Evolutionary conservation across 53 echinoderm and acorn worm species (phyloP), one percentile per base, ranked within the genome.

Genomic region (Paracentrotus lividus): DNA sequence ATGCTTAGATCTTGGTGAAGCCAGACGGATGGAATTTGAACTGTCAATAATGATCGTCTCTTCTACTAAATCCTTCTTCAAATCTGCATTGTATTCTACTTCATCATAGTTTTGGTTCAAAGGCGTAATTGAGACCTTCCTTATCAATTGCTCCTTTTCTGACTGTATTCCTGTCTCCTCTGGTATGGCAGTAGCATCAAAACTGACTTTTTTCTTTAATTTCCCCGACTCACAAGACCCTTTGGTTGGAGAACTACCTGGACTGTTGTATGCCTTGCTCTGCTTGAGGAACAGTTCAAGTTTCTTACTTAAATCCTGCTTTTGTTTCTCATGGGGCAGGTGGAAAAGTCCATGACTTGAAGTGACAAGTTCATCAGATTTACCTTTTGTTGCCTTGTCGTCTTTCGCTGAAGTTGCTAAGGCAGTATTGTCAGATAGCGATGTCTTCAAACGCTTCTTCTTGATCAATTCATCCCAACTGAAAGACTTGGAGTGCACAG

Each of bases 241-340:
- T 52, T 92, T 92, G 24, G 38, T 78, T 52, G 92, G 92, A n/a
- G 92, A 92, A 15, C 44, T 77, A 4, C 92, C 92, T 21, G 51
- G 77, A 92, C 78, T 92, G 38, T 92, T 58, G 57, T 92, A 92
- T 15, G 92, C 81, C 38, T 92, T 92, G 57, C 92, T 92, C 81
- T 92, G 29, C 59, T 92, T 52, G 2, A 92, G 59, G 29, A 92
- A 92, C 78, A 40, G 21, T 57, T 92, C 92, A 38, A 92, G 55
- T 78, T 92, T 92, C 57, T 78, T 92, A 42, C 78, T 77, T 24
- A 92, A 54, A 36, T 92, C 92, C 40, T 78, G 77, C 44, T 92
- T 92, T 44, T 92, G 92, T 42, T 92, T 92, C 6, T 92, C 92
- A 78, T 78, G 92, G 36, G 92, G 92, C 92, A 92, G 77, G 21